Evolutionary conservation across 2,797 vertebrate genomes (phyloP), one percentile per base, ranked within the genome.

Genomic region (Sebastolobus altivelis): DNA sequence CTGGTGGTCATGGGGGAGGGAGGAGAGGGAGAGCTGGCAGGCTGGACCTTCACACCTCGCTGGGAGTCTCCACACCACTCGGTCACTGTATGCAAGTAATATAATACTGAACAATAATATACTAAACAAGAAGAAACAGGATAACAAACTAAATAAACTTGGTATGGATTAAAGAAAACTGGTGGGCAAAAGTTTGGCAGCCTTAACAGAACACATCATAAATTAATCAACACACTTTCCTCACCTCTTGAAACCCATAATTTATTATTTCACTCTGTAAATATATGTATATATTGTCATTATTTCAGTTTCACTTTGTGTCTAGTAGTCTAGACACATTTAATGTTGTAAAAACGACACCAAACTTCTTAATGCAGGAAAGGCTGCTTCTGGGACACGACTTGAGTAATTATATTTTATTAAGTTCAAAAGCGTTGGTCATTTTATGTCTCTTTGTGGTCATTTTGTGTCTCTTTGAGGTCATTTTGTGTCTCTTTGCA

Each of bases 1-100:
- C 95, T 86, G 52, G 95, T 96, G 65, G 92, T 95, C 95, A 96
- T 96, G 12, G 94, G 94, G 27, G 93, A 93, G 20, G 92, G 87
- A 65, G 94, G 93, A 3, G 84, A 59, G 0, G 91, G 83, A 2
- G 92, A 63, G 72, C 87, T 85, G 72, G 84, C 58, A 0, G 89
- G 76, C 75, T 89, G 88, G 13, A 79, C 63, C 79, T 95, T 96
- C 58, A 92, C 73, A 0, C 4, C 68, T 1, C 87, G 90, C 81
- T 90, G 81, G 25, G 59, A 0, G 4, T 95, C 94, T 10, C 55
- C 84, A 20, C 85, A 69, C 90, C 92, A 94, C 20, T 94, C 93
- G 61, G 61, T 2, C n/a, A 72, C 35, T 27, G 59, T 2, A 22
- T 0, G 37, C 13, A 25, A 18, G 5, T 13, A 38, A 0, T 38